These are phyloP conservation scores for Ctenosaura bakeri DNA, from an alignment of 2,797 vertebrate genomes.

Conservation along the genomic window DNA sequence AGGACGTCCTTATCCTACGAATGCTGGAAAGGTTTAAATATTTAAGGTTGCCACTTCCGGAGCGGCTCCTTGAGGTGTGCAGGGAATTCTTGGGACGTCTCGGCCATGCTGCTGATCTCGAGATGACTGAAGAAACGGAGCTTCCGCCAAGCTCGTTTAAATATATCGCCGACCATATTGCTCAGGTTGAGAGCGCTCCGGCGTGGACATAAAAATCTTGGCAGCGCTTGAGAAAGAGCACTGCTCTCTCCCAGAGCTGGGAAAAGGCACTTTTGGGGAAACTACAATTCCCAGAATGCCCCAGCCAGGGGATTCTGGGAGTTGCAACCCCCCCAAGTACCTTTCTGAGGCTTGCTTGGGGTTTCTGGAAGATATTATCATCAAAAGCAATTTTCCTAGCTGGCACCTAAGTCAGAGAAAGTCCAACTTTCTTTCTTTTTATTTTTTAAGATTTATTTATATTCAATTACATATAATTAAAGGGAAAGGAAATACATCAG, in stretches of 20 bases:
- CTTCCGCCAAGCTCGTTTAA: not conserved
- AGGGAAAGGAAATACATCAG: too few relatives aligned
- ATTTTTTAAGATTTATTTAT: too few relatives aligned
- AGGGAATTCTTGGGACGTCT: not conserved
- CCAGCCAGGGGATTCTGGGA: not conserved
- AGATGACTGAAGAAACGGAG: not conserved
- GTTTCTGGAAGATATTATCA: too few relatives aligned
- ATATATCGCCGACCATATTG: not conserved
- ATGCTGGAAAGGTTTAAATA: slow-evolving; percentile 12
- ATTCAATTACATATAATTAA: too few relatives aligned
- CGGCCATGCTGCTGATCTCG: not conserved
- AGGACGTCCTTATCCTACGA: not conserved
- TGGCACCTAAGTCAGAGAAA: too few relatives aligned
- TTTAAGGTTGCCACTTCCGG: not conserved
- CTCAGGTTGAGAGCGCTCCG: not conserved
- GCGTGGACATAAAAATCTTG: not conserved
- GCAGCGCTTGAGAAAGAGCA: not conserved
- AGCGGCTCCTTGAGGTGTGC: not conserved
- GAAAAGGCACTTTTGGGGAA: not conserved
- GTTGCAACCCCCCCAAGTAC: too few relatives aligned
- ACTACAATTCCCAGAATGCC: not conserved
- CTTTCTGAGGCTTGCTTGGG: too few relatives aligned
- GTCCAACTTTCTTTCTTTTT: too few relatives aligned
- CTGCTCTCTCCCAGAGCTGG: not conserved
- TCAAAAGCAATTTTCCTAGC: too few relatives aligned